Base-by-base conservation (phyloP, 2,113 vertebrate genomes). In the Nycticebus coucang region DNA sequence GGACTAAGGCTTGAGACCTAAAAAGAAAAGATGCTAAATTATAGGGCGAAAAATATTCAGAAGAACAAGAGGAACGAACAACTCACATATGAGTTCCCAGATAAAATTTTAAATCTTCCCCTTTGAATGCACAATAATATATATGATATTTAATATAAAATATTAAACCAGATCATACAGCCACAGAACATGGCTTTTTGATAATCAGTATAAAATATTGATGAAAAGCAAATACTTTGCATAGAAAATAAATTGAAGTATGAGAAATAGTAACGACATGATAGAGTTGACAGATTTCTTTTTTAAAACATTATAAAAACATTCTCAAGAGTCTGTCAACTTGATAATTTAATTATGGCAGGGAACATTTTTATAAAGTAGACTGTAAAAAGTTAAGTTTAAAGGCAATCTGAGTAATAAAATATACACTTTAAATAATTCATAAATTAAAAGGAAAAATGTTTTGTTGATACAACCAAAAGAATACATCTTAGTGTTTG, bases 371-470 rank as follows among this genome's bases (percentile, higher is more conserved):
- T 89, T 55, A 84, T 60, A 92, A 95, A 87, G 77, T 92, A 91
- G 75, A 93, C 68, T 64, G n/a, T 64, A 93, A 62, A 91, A 96
- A 84, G 64, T 91, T 79, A 69, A 89, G 64, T 68, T 95, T 82
- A 89, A 94, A 97, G 62, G 57, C 64, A 91, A 91, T 66, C 15
- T 95, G 45, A 89, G 81, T 90, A 92, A 95, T 83, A 95, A 82
- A 92, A 91, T 68, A 82, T 24, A 94, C 7, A 82, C 4, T 81
- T 93, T 84, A 90, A 94, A 88, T 92, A 91, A 94, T 55, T 95
- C 12, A 10, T 37, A 75, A 95, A 85, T 96, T 93, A 90, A 71
- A 77, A 28, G 19, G 35, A 68, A 86, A 97, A 96, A 68, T 87
- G 45, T 81, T 89, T 89, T 45, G 53, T 94, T 75, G 87, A 93